phyloP scores from a whole-genome alignment of 2,113 vertebrate species.

The Leptodactylus fuscus region DNA sequence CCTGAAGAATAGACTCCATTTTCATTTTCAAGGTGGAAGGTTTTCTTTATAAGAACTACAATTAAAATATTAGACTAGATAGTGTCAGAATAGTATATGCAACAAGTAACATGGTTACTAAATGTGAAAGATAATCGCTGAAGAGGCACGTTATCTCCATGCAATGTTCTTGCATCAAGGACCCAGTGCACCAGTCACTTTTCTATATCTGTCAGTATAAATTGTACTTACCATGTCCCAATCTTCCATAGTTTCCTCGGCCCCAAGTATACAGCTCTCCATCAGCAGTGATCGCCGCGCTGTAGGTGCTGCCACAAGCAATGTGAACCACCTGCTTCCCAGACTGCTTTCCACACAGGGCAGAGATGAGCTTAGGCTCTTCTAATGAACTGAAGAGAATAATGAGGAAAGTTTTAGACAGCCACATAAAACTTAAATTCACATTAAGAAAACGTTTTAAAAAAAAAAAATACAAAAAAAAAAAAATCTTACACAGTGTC shows the following conservation, averaged over 20 bases:
- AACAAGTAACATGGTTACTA: too few relatives aligned
- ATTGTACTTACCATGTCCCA: constrained; percentile 86
- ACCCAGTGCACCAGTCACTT: accelerated
- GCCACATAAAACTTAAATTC: background rate
- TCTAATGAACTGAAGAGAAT: constrained; percentile 84
- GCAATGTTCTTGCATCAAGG: too few relatives aligned
- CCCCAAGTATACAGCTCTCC: constrained; percentile 97
- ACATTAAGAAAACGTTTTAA: background rate
- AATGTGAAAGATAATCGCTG: too few relatives aligned
- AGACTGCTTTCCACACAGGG: constrained; percentile 89
- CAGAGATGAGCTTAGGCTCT: constrained; percentile 88
- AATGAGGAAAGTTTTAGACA: background rate
- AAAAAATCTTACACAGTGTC: constrained; percentile 87
- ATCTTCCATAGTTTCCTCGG: constrained; percentile 93
- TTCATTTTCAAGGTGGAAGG: too few relatives aligned
- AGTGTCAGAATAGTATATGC: too few relatives aligned
- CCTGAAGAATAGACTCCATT: too few relatives aligned
- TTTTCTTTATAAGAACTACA: too few relatives aligned
- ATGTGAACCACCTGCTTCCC: constrained; percentile 93
- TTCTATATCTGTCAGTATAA: background rate
- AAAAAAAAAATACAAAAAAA: background rate
- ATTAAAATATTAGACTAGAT: too few relatives aligned
- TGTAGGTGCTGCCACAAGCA: constrained; percentile 95
- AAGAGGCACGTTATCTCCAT: too few relatives aligned
- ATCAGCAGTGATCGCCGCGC: constrained; percentile 92